Conservation (phyloP, 2,113 vertebrate species). For the Tragelaphus buxtoni region DNA sequence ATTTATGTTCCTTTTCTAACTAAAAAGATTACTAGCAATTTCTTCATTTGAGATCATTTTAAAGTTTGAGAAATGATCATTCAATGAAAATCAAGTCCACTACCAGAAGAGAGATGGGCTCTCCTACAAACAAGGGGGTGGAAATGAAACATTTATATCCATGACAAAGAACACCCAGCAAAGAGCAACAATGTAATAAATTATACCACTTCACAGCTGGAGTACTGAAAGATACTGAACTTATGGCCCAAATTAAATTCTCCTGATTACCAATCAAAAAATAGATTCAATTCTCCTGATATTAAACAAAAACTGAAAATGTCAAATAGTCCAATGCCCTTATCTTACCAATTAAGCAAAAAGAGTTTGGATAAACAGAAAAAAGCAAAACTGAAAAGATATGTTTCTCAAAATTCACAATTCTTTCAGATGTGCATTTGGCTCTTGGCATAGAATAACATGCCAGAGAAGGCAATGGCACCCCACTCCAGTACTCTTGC, state of each 20-base stretch:
- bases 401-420: not conserved
- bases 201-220: not conserved
- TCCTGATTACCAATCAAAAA: not conserved
- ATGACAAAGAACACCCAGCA: not conserved
- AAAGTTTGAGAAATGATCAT: not conserved
- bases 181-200: not conserved
- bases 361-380: not conserved
- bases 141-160: not conserved
- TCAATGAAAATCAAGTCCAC: not conserved
- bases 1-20: slow-evolving; percentile 2
- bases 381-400: not conserved
- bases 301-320: not conserved
- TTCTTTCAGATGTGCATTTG: not conserved
- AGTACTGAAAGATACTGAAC: not conserved
- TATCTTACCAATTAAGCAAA: not conserved
- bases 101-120: not conserved
- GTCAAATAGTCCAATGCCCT: not conserved
- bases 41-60: not conserved
- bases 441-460: not conserved
- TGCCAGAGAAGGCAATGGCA: too few relatives aligned
- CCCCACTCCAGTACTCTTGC: too few relatives aligned
- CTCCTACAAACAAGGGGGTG: not conserved
- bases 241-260: not conserved
- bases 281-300: not conserved
- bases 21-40: not conserved